Conservation (phyloP, 1,140 invertebrate genomes). For the Lamellibrachia luymesi region DNA sequence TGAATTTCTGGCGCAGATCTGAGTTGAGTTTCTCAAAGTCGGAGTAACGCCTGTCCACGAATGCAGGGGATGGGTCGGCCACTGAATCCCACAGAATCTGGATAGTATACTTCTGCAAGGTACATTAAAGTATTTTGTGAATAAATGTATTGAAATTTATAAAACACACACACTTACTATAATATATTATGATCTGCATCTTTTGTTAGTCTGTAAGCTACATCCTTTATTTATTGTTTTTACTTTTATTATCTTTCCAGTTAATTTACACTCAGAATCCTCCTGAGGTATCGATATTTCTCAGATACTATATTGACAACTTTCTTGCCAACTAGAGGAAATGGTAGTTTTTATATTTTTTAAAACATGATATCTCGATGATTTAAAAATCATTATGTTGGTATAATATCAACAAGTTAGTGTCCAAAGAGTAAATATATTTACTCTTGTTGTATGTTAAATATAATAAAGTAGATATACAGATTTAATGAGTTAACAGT, state of each 20-base stretch:
- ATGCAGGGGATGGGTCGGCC: constrained; percentile 58
- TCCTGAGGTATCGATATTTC: too few relatives aligned
- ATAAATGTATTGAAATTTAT: not conserved
- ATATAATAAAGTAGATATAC: not conserved
- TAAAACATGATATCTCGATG: too few relatives aligned
- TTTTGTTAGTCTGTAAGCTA: too few relatives aligned
- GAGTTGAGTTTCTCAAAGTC: constrained; percentile 72
- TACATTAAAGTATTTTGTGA: not conserved
- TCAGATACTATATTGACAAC: too few relatives aligned
- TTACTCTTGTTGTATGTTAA: not conserved
- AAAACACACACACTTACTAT: not conserved
- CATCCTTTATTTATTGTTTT: not conserved
- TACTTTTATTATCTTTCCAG: not conserved
- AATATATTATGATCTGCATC: not conserved
- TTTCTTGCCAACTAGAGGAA: too few relatives aligned
- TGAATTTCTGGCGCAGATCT: constrained; percentile 64
- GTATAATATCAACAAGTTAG: constrained; percentile 14
- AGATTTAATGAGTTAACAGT: not conserved
- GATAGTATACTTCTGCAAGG: constrained; percentile 52
- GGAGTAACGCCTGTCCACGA: constrained; percentile 73
- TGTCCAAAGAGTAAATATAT: not conserved
- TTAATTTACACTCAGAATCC: too few relatives aligned
- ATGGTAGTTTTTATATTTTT: too few relatives aligned
- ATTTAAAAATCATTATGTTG: too few relatives aligned
- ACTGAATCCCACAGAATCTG: constrained; percentile 44